Evolutionary conservation across 2,888 invertebrate species (phyloP), one percentile per base, ranked within the genome.

Genomic region (Pyrrhosoma nymphula): DNA sequence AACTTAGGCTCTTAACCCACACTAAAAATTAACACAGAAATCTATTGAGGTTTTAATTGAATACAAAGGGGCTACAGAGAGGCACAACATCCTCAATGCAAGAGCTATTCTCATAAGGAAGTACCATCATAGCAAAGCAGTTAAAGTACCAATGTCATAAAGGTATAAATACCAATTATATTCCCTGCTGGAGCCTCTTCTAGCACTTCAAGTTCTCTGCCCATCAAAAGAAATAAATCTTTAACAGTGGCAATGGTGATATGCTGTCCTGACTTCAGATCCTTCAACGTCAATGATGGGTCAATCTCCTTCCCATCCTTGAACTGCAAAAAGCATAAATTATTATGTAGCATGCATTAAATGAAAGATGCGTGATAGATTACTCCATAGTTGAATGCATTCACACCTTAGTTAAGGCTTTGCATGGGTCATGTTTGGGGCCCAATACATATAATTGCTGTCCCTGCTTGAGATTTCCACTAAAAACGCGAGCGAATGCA

Each of bases 401-500:
- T 75, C 95, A 30, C 95, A 96, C 96, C 96, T 96, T 96, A 60
- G 96, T 95, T 56, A 95, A 30, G 23, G 95, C 95, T 56, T 95
- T 69, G 55, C 96, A 97, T 0, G 99, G 99, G 97, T 99, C 98
- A 97, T 99, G 99, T 97, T 99, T 99, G 0, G 99, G 99, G 26
- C 98, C 98, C 55, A 99, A 97, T 35, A 99, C 98, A 97, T 98
- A 99, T 12, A 99, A 97, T 96, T 98, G 98, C 96, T 98, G 98
- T 16, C 99, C 99, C 96, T 97, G 97, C 96, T 97, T 98, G 69
- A 99, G 97, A 95, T 98, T 98, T 4, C 99, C 99, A 97, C 99
- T 99, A 97, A 99, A 99, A 69, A 99, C 98, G 96, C 99, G 98
- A 35, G 99, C 99, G 97, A 99, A 99, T 0, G 99, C 99, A 96